Base-by-base conservation (phyloP, 2,113 vertebrate species). In the Lepus americanus region DNA sequence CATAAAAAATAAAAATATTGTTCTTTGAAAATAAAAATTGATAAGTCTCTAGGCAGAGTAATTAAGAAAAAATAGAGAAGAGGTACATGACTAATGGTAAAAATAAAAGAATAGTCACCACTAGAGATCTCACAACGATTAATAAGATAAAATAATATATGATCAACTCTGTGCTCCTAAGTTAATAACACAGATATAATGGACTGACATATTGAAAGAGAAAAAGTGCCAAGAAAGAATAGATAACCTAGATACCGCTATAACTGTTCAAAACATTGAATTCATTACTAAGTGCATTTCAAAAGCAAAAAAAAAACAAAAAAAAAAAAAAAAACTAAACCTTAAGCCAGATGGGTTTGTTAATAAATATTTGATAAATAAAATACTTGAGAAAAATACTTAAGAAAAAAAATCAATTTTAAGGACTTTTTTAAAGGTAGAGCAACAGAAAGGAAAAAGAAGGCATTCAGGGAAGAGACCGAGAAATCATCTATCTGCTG, bases 11-110 rank as follows among this genome's bases (percentile, higher is more conserved):
- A 77, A 51, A 87, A 70, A 59, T n/a, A 10, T 44, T 70, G 8
- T 72, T 91, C 10, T 88, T 88, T 81, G 44, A 76, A 74, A 95
- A 63, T 23, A 33, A 80, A 79, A 90, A 53, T n/a, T 6, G 4
- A 63, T 39, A 33, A 86, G 72, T 1, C 7, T 63, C 66, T 22
- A 67, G 9, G 6, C 13, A 59, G 27, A 8, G 4, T 17, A 69
- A 39, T 0, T 13, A 53, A 27, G 39, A 12, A 59, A n/a, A 55
- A 23, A 39, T 36, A 70, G 27, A 39, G 31, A 53, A 31, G 20
- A 70, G 1, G 16, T 2, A 63, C 70, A 72, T 81, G 39, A 91
- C 27, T 49, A 85, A 70, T 23, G 22, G 49, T 7, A 90, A 22
- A 86, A 66, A 33, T 10, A 33, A 55, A 84, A 53, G 10, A 64